Evolutionary conservation across 1,140 invertebrate species (phyloP).

Genomic region (Leptinotarsa defecta): DNA sequence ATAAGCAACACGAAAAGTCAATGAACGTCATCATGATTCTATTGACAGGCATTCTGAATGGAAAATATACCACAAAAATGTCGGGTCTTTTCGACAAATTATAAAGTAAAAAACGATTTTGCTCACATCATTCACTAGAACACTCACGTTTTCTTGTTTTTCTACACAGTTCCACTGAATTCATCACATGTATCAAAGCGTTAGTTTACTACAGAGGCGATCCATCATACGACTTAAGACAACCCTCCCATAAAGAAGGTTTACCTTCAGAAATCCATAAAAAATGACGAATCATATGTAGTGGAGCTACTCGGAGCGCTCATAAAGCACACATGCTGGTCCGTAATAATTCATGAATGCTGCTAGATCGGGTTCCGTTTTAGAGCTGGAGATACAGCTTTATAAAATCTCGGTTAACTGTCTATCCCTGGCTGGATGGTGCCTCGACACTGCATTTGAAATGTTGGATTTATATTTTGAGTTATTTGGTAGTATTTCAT

Average conservation of each 20-base stretch:
- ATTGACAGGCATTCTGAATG: too few species aligned
- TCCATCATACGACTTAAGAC: slow-evolving; percentile 21
- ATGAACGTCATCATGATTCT: too few species aligned
- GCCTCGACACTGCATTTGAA: background rate
- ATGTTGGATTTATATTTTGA: too few species aligned
- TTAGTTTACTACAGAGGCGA: background rate
- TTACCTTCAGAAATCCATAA: slow-evolving; percentile 11
- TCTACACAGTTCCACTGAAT: too few species aligned
- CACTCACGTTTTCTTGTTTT: too few species aligned
- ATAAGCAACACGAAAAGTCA: too few species aligned
- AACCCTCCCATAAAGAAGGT: background rate
- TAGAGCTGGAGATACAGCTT: background rate
- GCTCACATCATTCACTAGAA: too few species aligned
- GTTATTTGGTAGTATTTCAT: too few species aligned
- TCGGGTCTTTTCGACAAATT: too few species aligned
- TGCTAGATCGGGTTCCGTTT: slow-evolving; percentile 11
- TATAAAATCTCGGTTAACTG: slow-evolving; percentile 4
- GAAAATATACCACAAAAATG: too few species aligned
- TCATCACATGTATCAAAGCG: too few species aligned
- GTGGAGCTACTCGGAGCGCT: background rate
- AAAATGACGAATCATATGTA: slow-evolving; percentile 16
- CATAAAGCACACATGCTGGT: slow-evolving; percentile 21
- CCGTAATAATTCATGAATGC: slow-evolving; percentile 21
- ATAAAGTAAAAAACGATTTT: too few species aligned
- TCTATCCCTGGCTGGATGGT: background rate